A percentile compares a stretch with the other conserved stretches of the same genome.
phyloP scores from a whole-genome alignment of 2,888 invertebrate genomes.

The Drosophila austrosaltans region DNA sequence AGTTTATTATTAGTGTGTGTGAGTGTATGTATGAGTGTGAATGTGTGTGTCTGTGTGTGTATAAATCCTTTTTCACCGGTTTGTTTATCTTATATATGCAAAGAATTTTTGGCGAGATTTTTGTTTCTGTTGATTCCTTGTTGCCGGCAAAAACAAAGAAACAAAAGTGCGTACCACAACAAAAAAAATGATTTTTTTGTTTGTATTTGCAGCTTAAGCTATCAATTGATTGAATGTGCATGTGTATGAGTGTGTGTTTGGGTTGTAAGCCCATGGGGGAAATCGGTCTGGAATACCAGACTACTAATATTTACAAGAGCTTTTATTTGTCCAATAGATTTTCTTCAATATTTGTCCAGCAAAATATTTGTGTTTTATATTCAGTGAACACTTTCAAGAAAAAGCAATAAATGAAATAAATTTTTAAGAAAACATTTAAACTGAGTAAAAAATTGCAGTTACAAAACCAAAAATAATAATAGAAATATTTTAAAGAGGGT shows the following conservation, averaged over 20 bases:
- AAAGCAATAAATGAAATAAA: background rate
- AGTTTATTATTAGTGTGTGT: constrained; percentile 7
- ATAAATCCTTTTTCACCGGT: constrained; percentile 45
- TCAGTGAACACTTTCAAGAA: background rate
- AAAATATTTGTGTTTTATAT: constrained; percentile 17
- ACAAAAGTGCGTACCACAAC: constrained; percentile 36
- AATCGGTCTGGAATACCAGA: constrained; percentile 35
- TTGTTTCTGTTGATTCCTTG: constrained; percentile 31
- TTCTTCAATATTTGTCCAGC: constrained; percentile 42
- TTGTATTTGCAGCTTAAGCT: constrained; percentile 31
- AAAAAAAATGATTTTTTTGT: constrained; percentile 14
- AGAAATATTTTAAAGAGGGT: background rate
- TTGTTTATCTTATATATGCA: constrained; percentile 58
- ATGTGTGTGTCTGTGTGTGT: constrained; percentile 28
- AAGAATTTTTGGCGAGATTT: constrained; percentile 35
- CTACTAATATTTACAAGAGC: constrained; percentile 48
- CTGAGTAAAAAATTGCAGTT: background rate
- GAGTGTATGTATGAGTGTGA: constrained; percentile 22
- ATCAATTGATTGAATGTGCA: constrained; percentile 36
- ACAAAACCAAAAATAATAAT: background rate
- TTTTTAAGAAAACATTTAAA: background rate
- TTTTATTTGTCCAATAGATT: constrained; percentile 41
- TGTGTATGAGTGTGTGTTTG: background rate
- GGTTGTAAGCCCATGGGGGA: constrained; percentile 14
- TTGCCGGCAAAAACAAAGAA: constrained; percentile 43